Conservation (phyloP, 2,113 vertebrate species). For the Caranx ignobilis region DNA sequence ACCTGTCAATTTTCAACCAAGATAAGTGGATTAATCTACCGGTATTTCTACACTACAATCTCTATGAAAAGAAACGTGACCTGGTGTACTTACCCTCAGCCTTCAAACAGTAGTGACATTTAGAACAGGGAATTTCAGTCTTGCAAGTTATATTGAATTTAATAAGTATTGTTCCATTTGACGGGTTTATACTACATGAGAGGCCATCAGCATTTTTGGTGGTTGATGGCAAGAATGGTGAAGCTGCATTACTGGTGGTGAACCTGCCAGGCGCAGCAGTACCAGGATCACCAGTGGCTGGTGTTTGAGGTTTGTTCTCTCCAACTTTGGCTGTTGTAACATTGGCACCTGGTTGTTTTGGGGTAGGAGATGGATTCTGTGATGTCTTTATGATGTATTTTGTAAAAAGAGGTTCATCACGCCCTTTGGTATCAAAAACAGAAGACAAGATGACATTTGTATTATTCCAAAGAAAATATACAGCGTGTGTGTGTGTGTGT, state of each 20-base stretch:
- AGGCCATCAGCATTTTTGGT: constrained; percentile 46
- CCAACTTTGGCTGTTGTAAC: no score
- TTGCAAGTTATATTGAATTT: constrained; percentile 85
- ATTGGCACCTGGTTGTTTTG: neutral
- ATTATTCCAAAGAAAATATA: neutral
- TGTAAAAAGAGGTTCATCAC: neutral
- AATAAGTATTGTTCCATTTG: constrained; percentile 83
- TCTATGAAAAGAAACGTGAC: no score
- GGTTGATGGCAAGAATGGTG: neutral
- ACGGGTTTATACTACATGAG: constrained; percentile 79
- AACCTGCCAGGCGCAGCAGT: neutral
- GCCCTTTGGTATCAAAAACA: neutral
- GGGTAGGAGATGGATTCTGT: fast-evolving
- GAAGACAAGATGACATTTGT: neutral
- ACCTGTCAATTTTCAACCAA: constrained; percentile 71
- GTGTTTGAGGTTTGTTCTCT: neutral
- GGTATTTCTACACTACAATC: no score
- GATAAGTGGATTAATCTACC: neutral
- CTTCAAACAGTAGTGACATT: constrained; percentile 88
- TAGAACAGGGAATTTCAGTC: constrained; percentile 12
- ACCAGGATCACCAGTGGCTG: no score
- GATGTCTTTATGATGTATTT: constrained; percentile 19
- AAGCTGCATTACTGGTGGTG: constrained; percentile 35
- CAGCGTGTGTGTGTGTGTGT: no score
- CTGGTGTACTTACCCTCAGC: constrained; percentile 62